Conservation (phyloP, 37 sponge, comb jelly and placozoan species). For the Agelas oroides region DNA sequence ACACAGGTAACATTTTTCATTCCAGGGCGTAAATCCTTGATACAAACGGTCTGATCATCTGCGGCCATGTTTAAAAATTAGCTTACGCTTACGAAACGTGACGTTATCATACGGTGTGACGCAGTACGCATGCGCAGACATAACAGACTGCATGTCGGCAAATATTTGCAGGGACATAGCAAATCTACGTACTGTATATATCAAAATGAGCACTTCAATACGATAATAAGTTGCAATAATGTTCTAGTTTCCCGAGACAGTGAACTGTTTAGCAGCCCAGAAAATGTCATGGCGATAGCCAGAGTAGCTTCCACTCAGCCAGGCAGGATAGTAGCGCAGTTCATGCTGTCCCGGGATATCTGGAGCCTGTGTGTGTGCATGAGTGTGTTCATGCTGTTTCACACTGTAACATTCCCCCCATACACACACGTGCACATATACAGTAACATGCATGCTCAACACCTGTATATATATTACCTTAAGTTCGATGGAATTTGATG, state of each 20-base stretch:
- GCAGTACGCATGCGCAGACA: too few relatives aligned
- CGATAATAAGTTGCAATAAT: too few relatives aligned
- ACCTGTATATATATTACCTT: background rate
- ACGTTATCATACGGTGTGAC: too few relatives aligned
- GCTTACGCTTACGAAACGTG: too few relatives aligned
- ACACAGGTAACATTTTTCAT: slow-evolving; percentile 79
- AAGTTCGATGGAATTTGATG: too few relatives aligned
- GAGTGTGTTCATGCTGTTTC: background rate
- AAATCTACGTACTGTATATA: too few relatives aligned
- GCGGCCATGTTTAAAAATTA: too few relatives aligned
- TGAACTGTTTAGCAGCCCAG: slow-evolving; percentile 32
- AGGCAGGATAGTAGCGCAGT: slow-evolving; percentile 58
- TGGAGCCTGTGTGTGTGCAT: slow-evolving; percentile 54
- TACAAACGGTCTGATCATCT: slow-evolving; percentile 37
- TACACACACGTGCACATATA: slow-evolving; percentile 15
- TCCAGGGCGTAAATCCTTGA: slow-evolving; percentile 80
- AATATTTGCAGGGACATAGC: too few relatives aligned
- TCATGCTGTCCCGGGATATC: slow-evolving; percentile 61
- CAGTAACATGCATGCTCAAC: background rate
- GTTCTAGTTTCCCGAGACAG: slow-evolving; percentile 12
- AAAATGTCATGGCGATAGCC: slow-evolving; percentile 29
- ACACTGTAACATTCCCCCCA: too few relatives aligned
- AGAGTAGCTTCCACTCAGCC: slow-evolving; percentile 31
- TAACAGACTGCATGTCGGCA: too few relatives aligned
- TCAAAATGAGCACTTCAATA: too few relatives aligned